Conservation (phyloP, 2,888 invertebrate genomes). For the Bruchidius siliquastri region DNA sequence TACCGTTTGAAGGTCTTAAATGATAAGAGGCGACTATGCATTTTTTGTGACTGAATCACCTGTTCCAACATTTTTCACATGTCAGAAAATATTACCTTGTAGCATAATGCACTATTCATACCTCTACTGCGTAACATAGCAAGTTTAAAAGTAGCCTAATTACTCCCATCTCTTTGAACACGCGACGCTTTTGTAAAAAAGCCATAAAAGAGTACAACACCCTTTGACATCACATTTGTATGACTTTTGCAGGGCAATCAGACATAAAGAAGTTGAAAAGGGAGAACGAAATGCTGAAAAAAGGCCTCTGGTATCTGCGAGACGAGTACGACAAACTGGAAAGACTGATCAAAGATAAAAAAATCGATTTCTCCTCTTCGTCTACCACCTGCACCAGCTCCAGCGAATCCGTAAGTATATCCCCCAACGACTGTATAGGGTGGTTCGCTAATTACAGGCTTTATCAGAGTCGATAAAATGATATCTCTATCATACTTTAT, state of each 20-base stretch:
- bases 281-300: slow-evolving; percentile 81
- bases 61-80: too few relatives aligned
- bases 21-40: too few relatives aligned
- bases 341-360: slow-evolving; percentile 63
- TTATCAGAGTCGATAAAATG: too few relatives aligned
- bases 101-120: too few relatives aligned
- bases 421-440: not conserved
- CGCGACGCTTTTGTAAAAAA: not conserved
- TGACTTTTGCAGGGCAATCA: slow-evolving; percentile 65
- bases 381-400: slow-evolving; percentile 58
- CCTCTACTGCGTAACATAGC: not conserved
- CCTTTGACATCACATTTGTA: not conserved
- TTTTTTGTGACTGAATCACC: too few relatives aligned
- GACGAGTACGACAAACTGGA: slow-evolving; percentile 87
- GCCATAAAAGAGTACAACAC: not conserved
- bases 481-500: too few relatives aligned
- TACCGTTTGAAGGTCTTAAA: too few relatives aligned
- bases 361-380: slow-evolving; percentile 43
- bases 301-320: slow-evolving; percentile 81
- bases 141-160: not conserved
- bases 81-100: too few relatives aligned
- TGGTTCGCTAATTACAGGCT: not conserved
- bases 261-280: slow-evolving; percentile 84
- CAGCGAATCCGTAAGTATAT: slow-evolving; percentile 25
- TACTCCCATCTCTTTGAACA: not conserved